Conservation (phyloP, 2,888 invertebrate genomes). For the Drosophila neotestacea region DNA sequence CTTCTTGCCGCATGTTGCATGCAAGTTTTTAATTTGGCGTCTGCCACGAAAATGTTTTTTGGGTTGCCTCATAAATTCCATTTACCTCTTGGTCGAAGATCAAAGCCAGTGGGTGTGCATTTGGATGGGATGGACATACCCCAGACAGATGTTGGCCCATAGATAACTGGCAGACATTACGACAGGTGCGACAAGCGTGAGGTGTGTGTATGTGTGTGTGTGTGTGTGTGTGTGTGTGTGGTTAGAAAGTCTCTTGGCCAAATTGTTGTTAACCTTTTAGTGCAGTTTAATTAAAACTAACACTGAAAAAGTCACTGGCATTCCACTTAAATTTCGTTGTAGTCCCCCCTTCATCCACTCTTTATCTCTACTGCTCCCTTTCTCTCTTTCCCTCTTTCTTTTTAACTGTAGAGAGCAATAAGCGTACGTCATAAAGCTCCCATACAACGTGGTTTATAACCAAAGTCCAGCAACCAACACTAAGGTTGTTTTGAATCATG, state of each 20-base stretch:
- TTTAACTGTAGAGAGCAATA: background rate
- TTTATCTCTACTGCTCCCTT: conserved; percentile 5
- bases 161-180: conserved; percentile 43
- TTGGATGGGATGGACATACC: conserved; percentile 9
- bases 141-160: conserved; percentile 44
- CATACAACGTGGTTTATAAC: conserved; percentile 30
- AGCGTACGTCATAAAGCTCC: conserved; percentile 60
- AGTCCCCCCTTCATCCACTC: background rate
- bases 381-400: conserved; percentile 10
- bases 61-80: conserved; percentile 68
- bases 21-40: conserved; percentile 43
- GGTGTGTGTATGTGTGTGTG: background rate
- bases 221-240: background rate
- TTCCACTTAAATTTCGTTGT: conserved; percentile 30
- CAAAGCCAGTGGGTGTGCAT: conserved; percentile 60
- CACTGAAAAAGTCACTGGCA: conserved; percentile 46
- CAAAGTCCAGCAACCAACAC: conserved; percentile 41
- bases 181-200: conserved; percentile 43
- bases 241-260: conserved; percentile 47
- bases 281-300: conserved; percentile 63
- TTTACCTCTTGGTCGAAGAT: conserved; percentile 59
- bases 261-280: conserved; percentile 41
- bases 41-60: conserved; percentile 28
- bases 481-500: conserved; percentile 48
- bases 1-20: conserved; percentile 34